These are phyloP conservation scores for Synanceia verrucosa DNA, from an alignment of 2,797 vertebrate genomes.

Conservation along the genomic window DNA sequence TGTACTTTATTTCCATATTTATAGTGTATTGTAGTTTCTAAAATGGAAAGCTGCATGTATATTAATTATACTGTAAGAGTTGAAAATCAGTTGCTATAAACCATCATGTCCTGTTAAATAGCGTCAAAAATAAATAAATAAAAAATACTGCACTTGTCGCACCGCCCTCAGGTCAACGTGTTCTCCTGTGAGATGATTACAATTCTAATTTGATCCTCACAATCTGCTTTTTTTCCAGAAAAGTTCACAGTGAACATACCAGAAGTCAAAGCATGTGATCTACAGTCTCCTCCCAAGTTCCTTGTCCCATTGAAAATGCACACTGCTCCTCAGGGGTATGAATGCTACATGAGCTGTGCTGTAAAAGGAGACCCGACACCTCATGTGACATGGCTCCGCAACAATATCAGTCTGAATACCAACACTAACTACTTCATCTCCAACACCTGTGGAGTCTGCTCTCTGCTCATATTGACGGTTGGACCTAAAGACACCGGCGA, in stretches of 20 bases:
- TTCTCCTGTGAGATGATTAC: not conserved
- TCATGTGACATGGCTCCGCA: conserved; percentile 89
- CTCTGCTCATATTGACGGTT: conserved; percentile 86
- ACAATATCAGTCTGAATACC: conserved; percentile 85
- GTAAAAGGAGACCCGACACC: conserved; percentile 87
- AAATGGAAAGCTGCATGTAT: too few relatives aligned
- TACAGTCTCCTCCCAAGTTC: conserved; percentile 85
- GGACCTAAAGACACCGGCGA: conserved; percentile 85
- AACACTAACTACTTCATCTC: conserved; percentile 86
- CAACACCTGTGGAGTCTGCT: conserved; percentile 92
- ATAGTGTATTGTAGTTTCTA: too few relatives aligned
- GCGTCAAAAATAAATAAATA: too few relatives aligned
- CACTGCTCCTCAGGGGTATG: conserved; percentile 87
- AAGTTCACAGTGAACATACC: conserved; percentile 77
- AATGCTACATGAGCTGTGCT: conserved; percentile 94
- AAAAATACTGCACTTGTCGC: not conserved
- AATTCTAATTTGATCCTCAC: not conserved
- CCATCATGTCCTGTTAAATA: too few relatives aligned
- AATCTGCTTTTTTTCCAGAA: conserved; percentile 74
- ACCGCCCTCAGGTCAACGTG: not conserved
- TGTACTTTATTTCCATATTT: too few relatives aligned
- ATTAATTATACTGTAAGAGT: too few relatives aligned
- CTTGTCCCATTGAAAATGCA: conserved; percentile 88
- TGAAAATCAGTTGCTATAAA: too few relatives aligned
- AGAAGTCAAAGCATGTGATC: conserved; percentile 76